Conservation (phyloP, 2,797 vertebrate genomes). For the Enteromius paludinosus region DNA sequence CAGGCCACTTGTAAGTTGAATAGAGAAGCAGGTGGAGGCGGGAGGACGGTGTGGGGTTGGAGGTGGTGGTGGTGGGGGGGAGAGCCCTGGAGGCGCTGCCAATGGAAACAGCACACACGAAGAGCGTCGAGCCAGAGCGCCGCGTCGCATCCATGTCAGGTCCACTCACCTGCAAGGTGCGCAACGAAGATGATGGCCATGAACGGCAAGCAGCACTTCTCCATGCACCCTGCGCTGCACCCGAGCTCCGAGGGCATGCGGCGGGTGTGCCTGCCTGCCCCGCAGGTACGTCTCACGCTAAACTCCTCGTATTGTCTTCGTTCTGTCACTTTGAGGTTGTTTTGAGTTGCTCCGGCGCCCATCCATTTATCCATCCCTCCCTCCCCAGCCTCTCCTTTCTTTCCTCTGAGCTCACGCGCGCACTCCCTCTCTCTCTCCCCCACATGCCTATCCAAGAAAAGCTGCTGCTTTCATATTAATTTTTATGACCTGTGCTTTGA, state of each 20-base stretch:
- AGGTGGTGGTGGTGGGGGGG: constrained; percentile 39
- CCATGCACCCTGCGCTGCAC: constrained; percentile 89
- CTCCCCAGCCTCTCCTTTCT: constrained; percentile 43
- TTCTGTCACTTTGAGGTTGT: constrained; percentile 27
- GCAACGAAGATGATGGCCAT: constrained; percentile 89
- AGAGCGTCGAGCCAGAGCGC: constrained; percentile 75
- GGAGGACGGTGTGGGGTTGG: constrained; percentile 41
- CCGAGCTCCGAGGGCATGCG: constrained; percentile 90
- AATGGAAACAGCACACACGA: constrained; percentile 81
- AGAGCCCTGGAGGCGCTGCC: constrained; percentile 79
- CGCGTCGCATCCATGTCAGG: constrained; percentile 74
- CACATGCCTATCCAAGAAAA: constrained; percentile 86
- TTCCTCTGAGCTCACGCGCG: constrained; percentile 8
- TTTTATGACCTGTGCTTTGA: constrained; percentile 97
- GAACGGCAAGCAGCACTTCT: constrained; percentile 94
- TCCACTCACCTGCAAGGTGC: constrained; percentile 78
- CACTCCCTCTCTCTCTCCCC: constrained; percentile 65
- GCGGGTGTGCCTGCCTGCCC: constrained; percentile 90
- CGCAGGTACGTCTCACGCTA: constrained; percentile 87
- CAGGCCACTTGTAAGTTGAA: constrained; percentile 85
- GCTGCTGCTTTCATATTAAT: constrained; percentile 91
- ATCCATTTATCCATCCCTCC: constrained; percentile 61
- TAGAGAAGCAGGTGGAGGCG: constrained; percentile 74
- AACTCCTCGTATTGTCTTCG: constrained; percentile 14
- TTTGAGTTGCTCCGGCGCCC: constrained; percentile 58